Evolutionary conservation across 2,113 vertebrate species (phyloP), one percentile per base, ranked within the genome.

Genomic region (Craseonycteris thonglongyai): DNA sequence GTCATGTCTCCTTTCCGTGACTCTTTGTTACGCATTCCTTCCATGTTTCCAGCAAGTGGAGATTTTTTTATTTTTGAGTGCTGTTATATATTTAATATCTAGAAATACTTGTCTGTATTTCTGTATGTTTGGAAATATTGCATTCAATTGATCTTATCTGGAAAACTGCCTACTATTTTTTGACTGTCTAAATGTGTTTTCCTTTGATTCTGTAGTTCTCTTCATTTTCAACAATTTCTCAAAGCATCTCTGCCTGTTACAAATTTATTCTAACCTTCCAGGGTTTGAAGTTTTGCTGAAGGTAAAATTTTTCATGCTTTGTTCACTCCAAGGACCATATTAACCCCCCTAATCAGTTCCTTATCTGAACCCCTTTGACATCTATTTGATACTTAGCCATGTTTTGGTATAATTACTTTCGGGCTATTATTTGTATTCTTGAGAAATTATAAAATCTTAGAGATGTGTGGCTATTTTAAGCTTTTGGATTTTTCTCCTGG

Each of bases 21-120:
- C 24, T 47, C 42, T 49, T 75, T 58, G 3, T 88, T 24, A n/a
- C 35, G 3, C n/a, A n/a, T 45, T 61, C 6, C 21, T 21, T 65
- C 28, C 45, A 2, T 49, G 33, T 51, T 35, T 82, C 9, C 45
- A 65, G 45, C 30, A 24, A 35, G 74, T 76, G 47, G 10, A 80
- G n/a, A 75, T 74, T 69, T 88, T 97, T 59, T 90, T 90, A 12
- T 15, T 90, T 95, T 68, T 88, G 40, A 82, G 16, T 61, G 91
- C 56, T 88, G 47, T 11, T 65, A 3, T 59, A 24, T 51, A 49
- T 56, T 82, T 78, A 68, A 80, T 61, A 94, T 33, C 22, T 92
- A 71, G 66, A 91, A 83, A 19, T 49, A 38, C 59, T 33, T n/a
- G 4, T 56, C 4, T 22, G 13, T 65, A 15, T 75, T 88, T 88